Percentiles rank a stretch among this genome's conserved stretches.
Conservation (phyloP, 2,113 vertebrate genomes). For the Sebastes fasciatus region DNA sequence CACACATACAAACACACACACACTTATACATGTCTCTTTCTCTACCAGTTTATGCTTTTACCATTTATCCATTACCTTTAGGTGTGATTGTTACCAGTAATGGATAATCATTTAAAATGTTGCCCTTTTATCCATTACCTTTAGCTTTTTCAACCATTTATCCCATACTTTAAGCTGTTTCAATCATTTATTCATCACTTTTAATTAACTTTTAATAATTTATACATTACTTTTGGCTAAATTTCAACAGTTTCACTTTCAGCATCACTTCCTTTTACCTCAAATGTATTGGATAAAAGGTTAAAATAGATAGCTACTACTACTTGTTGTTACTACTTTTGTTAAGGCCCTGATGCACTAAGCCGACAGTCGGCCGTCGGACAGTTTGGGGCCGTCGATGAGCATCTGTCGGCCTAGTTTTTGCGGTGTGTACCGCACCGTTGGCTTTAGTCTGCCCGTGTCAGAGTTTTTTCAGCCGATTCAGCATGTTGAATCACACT, state of each 20-base stretch:
- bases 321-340: no score
- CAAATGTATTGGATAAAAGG: background rate
- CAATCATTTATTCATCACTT: background rate
- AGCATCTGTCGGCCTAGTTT: no score
- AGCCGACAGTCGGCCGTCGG: no score
- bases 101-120: background rate
- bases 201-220: background rate
- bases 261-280: background rate
- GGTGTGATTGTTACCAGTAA: background rate
- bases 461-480: no score
- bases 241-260: background rate
- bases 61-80: background rate
- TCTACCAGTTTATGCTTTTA: background rate
- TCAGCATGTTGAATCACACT: no score
- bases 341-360: no score
- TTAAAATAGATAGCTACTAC: no score
- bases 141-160: background rate
- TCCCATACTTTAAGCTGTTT: background rate
- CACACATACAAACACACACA: no score
- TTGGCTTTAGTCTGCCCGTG: no score
- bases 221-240: background rate
- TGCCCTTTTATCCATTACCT: background rate
- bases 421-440: no score
- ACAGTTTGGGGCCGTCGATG: no score
- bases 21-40: no score